A percentile compares a stretch with the other conserved stretches of the same genome.
phyloP scores from a whole-genome alignment of 2,113 vertebrate species.

The Brachirus orientalis region DNA sequence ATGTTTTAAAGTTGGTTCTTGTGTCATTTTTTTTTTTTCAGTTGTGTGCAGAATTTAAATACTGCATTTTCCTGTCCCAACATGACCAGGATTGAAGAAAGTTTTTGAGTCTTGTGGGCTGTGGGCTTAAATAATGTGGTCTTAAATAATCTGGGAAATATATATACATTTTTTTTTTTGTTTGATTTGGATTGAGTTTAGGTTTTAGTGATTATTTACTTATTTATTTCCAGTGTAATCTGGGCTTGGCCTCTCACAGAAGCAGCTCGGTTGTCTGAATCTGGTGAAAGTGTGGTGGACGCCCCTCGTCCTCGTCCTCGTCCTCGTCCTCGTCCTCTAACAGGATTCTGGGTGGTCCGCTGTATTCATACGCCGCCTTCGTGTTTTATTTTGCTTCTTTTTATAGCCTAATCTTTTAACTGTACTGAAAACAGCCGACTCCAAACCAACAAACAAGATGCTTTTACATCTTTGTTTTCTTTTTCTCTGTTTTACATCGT shows the following conservation, averaged over 20 bases:
- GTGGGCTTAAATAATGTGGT: no score
- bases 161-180: neutral
- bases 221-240: no score
- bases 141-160: no score
- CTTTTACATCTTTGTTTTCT: conserved; percentile 71
- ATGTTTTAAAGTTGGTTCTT: no score
- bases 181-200: neutral
- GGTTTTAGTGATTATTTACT: no score
- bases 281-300: conserved; percentile 26
- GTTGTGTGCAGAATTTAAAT: no score
- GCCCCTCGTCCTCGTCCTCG: neutral
- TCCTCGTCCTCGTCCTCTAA: conserved; percentile 36
- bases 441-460: conserved; percentile 79
- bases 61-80: no score
- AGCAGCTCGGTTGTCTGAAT: no score
- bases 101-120: no score
- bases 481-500: conserved; percentile 57
- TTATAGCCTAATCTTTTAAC: conserved; percentile 78
- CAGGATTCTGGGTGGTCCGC: conserved; percentile 86
- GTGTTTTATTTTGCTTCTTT: conserved; percentile 74
- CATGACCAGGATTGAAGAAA: no score
- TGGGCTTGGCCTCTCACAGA: neutral
- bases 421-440: conserved; percentile 70
- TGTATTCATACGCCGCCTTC: conserved; percentile 36
- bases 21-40: no score